phyloP scores from a whole-genome alignment of 2,797 vertebrate genomes.

The Bradypodion ventrale region DNA sequence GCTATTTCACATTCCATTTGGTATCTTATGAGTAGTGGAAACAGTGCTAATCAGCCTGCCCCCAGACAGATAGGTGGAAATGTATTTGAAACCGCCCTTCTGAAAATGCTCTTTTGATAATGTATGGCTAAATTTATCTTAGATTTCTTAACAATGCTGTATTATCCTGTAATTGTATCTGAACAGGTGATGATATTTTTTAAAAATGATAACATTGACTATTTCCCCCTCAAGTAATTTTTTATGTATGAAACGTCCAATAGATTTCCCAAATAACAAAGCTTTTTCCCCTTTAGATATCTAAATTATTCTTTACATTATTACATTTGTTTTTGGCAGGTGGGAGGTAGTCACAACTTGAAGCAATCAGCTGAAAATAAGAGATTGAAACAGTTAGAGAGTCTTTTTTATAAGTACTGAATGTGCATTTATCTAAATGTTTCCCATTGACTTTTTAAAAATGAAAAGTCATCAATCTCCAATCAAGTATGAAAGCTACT shows the following conservation, averaged over 20 bases:
- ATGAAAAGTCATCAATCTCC: slow-evolving; percentile 41
- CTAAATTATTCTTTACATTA: too few species aligned
- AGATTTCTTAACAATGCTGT: neutral
- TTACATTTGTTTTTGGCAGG: neutral
- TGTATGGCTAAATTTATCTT: neutral
- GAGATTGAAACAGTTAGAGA: neutral
- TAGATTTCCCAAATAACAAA: slow-evolving; percentile 1
- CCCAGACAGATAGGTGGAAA: too few species aligned
- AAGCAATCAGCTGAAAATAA: slow-evolving; percentile 33
- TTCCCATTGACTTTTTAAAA: slow-evolving; percentile 32
- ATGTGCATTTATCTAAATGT: slow-evolving; percentile 36
- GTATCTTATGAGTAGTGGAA: too few species aligned
- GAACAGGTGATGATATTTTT: neutral
- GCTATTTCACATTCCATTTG: too few species aligned
- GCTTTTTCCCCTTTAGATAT: neutral
- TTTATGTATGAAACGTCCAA: neutral
- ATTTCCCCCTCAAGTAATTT: neutral
- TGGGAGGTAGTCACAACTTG: slow-evolving; percentile 1
- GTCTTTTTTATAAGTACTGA: slow-evolving; percentile 8
- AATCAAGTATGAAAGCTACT: slow-evolving; percentile 28
- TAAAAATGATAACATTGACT: neutral
- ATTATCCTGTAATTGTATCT: neutral
- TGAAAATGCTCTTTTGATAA: neutral
- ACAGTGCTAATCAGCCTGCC: too few species aligned
- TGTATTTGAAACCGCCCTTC: neutral